Percentiles rank a stretch among this genome's conserved stretches.
Conservation (phyloP, 2,888 invertebrate genomes). For the Graphium colonna region DNA sequence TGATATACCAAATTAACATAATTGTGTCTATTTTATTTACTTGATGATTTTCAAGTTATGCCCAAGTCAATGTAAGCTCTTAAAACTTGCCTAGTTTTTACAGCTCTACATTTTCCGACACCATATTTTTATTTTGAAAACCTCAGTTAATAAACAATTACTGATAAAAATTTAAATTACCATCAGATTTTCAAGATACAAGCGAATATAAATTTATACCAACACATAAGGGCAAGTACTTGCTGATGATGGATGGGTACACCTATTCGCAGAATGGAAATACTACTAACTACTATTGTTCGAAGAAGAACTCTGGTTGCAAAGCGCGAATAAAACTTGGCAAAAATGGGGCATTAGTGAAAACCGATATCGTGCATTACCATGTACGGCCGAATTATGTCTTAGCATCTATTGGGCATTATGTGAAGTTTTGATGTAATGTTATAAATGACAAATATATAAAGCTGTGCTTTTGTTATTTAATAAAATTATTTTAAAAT, state of each 20-base stretch:
- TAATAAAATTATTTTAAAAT: no score
- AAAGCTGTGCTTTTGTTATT: no score
- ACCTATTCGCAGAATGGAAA: conserved; percentile 37
- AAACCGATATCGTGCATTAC: conserved; percentile 20
- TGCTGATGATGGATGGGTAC: conserved; percentile 39
- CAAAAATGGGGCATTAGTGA: conserved; percentile 19
- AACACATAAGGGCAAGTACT: conserved; percentile 32
- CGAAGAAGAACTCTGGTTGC: conserved; percentile 30
- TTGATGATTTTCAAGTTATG: not conserved
- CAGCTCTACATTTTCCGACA: no score
- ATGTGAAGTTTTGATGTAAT: not conserved
- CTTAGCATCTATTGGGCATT: conserved; percentile 23
- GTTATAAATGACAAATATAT: no score
- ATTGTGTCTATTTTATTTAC: not conserved
- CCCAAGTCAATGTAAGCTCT: conserved; percentile 14
- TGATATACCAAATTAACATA: no score
- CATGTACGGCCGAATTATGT: conserved; percentile 30
- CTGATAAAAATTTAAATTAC: not conserved
- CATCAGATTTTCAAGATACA: conserved; percentile 19
- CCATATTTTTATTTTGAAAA: not conserved
- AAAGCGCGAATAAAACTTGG: conserved; percentile 27
- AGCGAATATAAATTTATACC: conserved; percentile 29
- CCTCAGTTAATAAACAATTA: not conserved
- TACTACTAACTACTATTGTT: conserved; percentile 28
- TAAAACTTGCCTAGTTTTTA: no score